phyloP scores from a whole-genome alignment of 2,113 vertebrate species.

The Neopipo cinnamomea region DNA sequence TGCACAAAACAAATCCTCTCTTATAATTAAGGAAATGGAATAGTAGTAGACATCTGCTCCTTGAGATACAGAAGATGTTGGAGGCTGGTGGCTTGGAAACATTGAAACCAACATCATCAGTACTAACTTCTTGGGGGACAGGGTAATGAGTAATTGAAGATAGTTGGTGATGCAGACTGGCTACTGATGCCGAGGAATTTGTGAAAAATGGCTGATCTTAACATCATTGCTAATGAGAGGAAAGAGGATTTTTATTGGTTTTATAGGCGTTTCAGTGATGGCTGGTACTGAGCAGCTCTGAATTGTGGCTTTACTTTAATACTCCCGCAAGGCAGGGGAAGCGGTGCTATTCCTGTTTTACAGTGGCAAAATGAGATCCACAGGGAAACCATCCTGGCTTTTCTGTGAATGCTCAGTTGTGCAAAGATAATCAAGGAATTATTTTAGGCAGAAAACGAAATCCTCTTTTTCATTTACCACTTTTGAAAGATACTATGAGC shows the following conservation, averaged over 20 bases:
- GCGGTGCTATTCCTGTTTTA: neutral
- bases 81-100: neutral
- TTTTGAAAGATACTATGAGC: neutral
- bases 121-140: neutral
- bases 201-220: neutral
- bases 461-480: neutral
- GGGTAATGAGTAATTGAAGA: neutral
- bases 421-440: constrained; percentile 31
- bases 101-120: neutral
- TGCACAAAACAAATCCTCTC: neutral
- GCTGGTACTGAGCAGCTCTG: neutral
- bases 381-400: neutral
- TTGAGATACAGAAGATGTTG: neutral
- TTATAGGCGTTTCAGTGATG: neutral
- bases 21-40: constrained; percentile 4
- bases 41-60: neutral
- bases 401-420: neutral
- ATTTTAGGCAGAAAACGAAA: neutral
- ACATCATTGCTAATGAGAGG: neutral
- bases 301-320: neutral
- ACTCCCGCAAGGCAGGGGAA: neutral
- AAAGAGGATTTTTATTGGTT: neutral
- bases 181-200: neutral
- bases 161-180: neutral
- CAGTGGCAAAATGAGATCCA: neutral